A percentile compares a stretch with the other conserved stretches of the same genome.
phyloP scores from a whole-genome alignment of 2,797 vertebrate species.

The Kryptopterus vitreolus region DNA sequence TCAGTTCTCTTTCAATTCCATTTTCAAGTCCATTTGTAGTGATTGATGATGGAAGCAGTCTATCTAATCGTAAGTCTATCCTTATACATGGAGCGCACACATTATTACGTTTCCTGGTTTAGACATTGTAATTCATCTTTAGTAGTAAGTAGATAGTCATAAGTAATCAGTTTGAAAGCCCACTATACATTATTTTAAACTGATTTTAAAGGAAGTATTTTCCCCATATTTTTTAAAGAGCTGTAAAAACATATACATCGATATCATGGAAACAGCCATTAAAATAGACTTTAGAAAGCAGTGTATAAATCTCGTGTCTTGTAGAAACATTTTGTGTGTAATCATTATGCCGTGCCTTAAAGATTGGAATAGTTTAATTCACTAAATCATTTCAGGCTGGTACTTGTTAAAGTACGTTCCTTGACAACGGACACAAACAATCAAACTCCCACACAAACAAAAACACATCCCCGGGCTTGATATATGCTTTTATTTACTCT shows the following conservation, averaged over 20 bases:
- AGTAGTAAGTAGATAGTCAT: not conserved
- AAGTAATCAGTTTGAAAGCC: not conserved
- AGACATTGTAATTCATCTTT: not conserved
- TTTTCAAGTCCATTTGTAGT: not conserved
- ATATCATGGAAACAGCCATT: not conserved
- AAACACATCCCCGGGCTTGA: not conserved
- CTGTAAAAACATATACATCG: not conserved
- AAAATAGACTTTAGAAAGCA: not conserved
- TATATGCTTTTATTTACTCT: slow-evolving; percentile 49
- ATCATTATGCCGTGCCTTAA: not conserved
- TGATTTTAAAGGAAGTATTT: not conserved
- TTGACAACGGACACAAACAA: slow-evolving; percentile 39
- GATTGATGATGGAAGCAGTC: not conserved
- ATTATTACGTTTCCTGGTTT: not conserved
- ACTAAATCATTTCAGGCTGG: slow-evolving; percentile 28
- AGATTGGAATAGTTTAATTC: not conserved
- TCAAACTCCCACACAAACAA: slow-evolving; percentile 39
- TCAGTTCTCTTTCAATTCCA: not conserved
- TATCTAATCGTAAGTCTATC: not conserved
- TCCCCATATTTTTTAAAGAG: not conserved
- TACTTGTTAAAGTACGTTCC: slow-evolving; percentile 57
- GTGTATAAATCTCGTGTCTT: not conserved
- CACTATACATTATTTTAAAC: not conserved
- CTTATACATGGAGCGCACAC: not conserved
- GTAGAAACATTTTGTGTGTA: not conserved